Base-by-base conservation (phyloP, 2,797 vertebrate species). In the Acipenser ruthenus region DNA sequence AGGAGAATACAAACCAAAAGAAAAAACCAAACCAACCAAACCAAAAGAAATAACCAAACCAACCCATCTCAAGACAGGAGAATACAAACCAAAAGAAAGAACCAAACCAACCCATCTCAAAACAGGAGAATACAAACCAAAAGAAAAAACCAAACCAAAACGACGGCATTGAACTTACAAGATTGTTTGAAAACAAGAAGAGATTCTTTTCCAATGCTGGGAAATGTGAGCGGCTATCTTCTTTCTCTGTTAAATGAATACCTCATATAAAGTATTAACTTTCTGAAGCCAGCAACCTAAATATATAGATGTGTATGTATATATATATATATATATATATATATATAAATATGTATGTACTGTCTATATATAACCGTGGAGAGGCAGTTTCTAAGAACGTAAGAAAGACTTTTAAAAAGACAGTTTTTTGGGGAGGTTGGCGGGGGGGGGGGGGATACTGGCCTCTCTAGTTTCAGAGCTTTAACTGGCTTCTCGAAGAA, bases 401-500 rank as follows among this genome's bases (percentile, higher is more conserved):
- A 37, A 37, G 23, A 37, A 37, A 37, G 23, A 37, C 23, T 37
- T 37, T 37, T 37, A 37, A 37, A 55, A 55, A 55, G 52, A 55
- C 52, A 55, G n/a, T 55, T 9, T 55, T 55, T 55, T 18, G 15
- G 15, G 12, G 15, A 15, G 15, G 15, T n/a, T n/a, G n/a, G n/a
- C n/a, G 15, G 15, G 15, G 15, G 4, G 23, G 2, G 23, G 23
- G 23, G 0, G 52, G n/a, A 55, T 9, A 55, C n/a, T 55, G 65
- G 67, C 69, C 68, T 69, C 71, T 72, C 62, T 69, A 10, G 56
- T 60, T 61, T 51, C 62, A 52, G 68, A 63, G 67, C 52, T 68
- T 60, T 65, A 67, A 60, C 67, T 72, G 56, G 69, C 50, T 50
- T 69, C 23, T 70, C 66, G 62, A 67, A 59, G 56, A 80, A 79